phyloP scores from a whole-genome alignment of 2,888 invertebrate genomes.

The Thereva nobilitata region DNA sequence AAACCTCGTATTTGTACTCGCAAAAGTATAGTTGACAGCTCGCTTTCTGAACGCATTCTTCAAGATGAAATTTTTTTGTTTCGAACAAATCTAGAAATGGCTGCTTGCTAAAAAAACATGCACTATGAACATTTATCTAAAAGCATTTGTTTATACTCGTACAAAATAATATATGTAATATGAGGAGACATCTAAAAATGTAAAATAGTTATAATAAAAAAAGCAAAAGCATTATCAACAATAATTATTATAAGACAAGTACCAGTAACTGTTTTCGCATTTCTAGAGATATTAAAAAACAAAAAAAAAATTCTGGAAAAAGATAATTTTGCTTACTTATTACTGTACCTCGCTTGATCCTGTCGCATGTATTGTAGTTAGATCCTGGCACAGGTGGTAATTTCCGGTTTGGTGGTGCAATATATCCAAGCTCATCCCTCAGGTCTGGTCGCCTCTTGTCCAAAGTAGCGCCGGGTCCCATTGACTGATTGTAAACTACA shows the following conservation, averaged over 20 bases:
- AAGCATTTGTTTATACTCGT: no score
- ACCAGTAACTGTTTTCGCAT: constrained; percentile 8
- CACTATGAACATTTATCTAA: no score
- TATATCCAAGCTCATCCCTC: constrained; percentile 88
- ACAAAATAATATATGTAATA: no score
- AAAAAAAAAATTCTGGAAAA: constrained; percentile 46
- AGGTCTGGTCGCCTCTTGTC: constrained; percentile 83
- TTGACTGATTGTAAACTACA: constrained; percentile 87
- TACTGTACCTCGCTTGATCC: constrained; percentile 90
- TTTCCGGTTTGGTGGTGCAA: constrained; percentile 90
- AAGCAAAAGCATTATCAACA: constrained; percentile 12
- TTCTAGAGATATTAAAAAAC: constrained; percentile 36
- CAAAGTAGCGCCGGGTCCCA: constrained; percentile 72
- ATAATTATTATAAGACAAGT: background rate
- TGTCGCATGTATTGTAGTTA: constrained; percentile 91
- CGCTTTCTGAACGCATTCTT: no score
- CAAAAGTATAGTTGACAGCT: no score
- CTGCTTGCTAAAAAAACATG: no score
- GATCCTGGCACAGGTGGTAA: constrained; percentile 90
- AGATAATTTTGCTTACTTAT: constrained; percentile 72
- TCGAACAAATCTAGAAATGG: no score
- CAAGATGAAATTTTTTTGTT: no score
- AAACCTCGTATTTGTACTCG: no score
- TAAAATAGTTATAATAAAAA: background rate
- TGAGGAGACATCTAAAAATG: no score